A percentile compares a stretch with the other conserved stretches of the same genome.
These are phyloP conservation scores for Netelia melanura DNA, from an alignment of 2,888 invertebrate genomes.

Conservation along the genomic window DNA sequence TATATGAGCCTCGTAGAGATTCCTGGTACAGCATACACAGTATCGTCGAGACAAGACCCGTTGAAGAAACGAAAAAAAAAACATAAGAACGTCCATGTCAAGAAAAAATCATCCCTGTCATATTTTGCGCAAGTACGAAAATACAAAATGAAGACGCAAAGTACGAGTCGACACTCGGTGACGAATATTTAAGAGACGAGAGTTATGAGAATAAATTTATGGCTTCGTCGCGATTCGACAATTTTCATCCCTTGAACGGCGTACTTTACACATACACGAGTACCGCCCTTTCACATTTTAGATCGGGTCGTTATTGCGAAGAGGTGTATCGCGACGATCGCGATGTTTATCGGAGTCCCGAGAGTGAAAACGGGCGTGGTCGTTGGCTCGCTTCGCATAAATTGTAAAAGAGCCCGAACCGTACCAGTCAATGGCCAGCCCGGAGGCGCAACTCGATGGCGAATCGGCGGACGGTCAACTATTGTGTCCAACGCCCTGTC, in stretches of 20 bases:
- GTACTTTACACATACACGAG: no score
- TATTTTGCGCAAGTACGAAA: no score
- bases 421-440: constrained; percentile 27
- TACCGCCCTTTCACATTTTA: no score
- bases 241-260: no score
- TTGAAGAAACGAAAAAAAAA: neutral
- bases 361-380: constrained; percentile 39
- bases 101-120: no score
- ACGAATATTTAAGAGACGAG: no score
- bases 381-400: constrained; percentile 48
- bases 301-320: neutral
- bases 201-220: no score
- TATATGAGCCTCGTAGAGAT: constrained; percentile 1
- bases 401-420: constrained; percentile 53
- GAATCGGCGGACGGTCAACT: constrained; percentile 15
- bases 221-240: no score
- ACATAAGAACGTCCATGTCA: neutral
- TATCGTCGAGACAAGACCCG: constrained; percentile 1
- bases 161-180: no score
- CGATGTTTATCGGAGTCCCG: constrained; percentile 63
- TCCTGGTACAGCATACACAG: neutral
- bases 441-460: constrained; percentile 29
- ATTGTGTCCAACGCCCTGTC: neutral
- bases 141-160: no score
- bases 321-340: constrained; percentile 24